These are phyloP conservation scores for Agonopterix arenella DNA, from an alignment of 2,888 invertebrate genomes.

Conservation along the genomic window DNA sequence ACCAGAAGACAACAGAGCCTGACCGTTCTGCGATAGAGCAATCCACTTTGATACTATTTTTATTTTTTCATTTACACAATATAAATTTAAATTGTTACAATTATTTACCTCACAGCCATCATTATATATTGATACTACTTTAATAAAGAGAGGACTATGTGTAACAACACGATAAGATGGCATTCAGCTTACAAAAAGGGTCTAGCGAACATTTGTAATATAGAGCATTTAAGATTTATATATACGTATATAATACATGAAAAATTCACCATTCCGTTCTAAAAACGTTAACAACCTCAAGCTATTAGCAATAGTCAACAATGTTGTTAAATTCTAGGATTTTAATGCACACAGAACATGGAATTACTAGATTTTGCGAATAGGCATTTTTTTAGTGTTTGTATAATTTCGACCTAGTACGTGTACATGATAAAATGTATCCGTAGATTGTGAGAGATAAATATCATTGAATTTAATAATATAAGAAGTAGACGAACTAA, in stretches of 20 bases:
- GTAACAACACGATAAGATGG: constrained; percentile 70
- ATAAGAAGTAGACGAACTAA: too few species aligned
- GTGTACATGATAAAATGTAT: constrained; percentile 19
- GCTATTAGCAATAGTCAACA: constrained; percentile 78
- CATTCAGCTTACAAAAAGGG: constrained; percentile 68
- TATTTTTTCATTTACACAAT: constrained; percentile 66
- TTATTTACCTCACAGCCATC: constrained; percentile 77
- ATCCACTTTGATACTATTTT: constrained; percentile 49
- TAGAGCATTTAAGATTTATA: constrained; percentile 32
- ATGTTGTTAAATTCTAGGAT: constrained; percentile 71
- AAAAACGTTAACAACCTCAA: constrained; percentile 76
- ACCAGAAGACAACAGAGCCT: constrained; percentile 21
- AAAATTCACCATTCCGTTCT: constrained; percentile 71
- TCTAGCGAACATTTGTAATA: constrained; percentile 69
- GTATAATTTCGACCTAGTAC: constrained; percentile 23
- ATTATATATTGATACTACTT: constrained; percentile 76
- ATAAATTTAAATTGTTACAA: constrained; percentile 74
- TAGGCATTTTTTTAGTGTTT: constrained; percentile 36
- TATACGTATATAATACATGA: constrained; percentile 65
- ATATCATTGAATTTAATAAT: background rate
- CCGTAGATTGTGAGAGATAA: constrained; percentile 21
- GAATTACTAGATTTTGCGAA: constrained; percentile 43
- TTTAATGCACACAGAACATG: constrained; percentile 69
- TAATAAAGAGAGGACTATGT: constrained; percentile 72
- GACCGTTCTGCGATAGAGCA: constrained; percentile 49